Conservation (phyloP, 2,113 vertebrate species). For the Natator depressus region DNA sequence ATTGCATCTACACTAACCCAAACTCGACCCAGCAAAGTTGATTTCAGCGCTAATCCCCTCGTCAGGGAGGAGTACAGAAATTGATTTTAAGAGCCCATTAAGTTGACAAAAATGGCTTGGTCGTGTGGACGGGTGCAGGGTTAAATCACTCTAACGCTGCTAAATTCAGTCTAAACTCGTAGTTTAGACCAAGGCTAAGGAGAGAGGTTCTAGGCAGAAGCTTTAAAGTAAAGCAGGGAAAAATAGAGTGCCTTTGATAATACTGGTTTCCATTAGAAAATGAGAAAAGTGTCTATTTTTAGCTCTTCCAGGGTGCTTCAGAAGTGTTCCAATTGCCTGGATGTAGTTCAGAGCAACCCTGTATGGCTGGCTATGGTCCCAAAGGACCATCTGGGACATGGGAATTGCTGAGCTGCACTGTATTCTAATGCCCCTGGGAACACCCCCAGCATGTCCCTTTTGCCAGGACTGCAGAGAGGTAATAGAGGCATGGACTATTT, state of each 20-base stretch:
- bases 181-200: not conserved
- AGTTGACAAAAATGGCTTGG: no score
- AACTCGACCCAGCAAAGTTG: no score
- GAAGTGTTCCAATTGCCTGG: not conserved
- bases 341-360: not conserved
- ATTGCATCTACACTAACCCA: no score
- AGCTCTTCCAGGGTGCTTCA: not conserved
- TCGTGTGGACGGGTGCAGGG: no score
- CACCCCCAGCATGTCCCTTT: not conserved
- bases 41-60: no score
- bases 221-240: not conserved
- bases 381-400: not conserved
- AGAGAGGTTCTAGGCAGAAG: not conserved
- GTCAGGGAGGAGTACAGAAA: no score
- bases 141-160: no score
- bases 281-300: not conserved
- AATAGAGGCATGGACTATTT: not conserved
- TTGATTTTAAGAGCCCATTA: no score
- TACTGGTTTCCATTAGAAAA: not conserved
- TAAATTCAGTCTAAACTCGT: no score
- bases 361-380: not conserved
- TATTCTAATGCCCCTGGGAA: not conserved
- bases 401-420: not conserved
- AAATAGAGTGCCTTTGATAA: not conserved
- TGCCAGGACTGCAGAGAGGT: fast-evolving